Conservation (phyloP, 2,113 vertebrate species). For the Pipa parva region DNA sequence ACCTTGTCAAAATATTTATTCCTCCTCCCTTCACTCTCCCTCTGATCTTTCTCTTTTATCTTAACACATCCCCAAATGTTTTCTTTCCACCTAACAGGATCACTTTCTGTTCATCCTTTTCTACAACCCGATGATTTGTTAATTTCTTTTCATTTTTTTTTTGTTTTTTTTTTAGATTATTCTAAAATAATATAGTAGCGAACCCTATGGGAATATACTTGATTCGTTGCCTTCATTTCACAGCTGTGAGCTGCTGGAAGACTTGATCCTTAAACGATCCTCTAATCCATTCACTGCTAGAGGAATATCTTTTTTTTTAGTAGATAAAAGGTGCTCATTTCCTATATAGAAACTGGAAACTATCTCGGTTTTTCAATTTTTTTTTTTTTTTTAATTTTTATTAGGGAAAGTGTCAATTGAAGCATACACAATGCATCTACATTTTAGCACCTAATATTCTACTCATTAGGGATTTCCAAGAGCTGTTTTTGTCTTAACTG, state of each 20-base stretch:
- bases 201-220: not conserved
- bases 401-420: not conserved
- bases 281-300: not conserved
- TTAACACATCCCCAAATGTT: conserved; percentile 17
- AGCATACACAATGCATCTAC: not conserved
- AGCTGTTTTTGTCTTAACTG: no score
- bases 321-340: not conserved
- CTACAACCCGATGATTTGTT: conserved; percentile 13
- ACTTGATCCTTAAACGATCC: not conserved
- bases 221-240: not conserved
- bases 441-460: not conserved
- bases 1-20: not conserved
- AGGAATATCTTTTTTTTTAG: not conserved
- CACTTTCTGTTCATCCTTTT: conserved; percentile 42
- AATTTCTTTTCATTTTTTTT: not conserved
- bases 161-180: not conserved
- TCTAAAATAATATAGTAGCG: not conserved
- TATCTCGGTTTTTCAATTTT: not conserved
- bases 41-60: no score
- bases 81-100: conserved; percentile 27
- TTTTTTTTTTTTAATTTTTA: not conserved
- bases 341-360: not conserved
- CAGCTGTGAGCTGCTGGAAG: not conserved
- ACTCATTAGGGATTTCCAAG: not conserved
- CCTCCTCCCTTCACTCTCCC: not conserved